Evolutionary conservation across 2,888 invertebrate genomes (phyloP).

Genomic region (Spisula solida): DNA sequence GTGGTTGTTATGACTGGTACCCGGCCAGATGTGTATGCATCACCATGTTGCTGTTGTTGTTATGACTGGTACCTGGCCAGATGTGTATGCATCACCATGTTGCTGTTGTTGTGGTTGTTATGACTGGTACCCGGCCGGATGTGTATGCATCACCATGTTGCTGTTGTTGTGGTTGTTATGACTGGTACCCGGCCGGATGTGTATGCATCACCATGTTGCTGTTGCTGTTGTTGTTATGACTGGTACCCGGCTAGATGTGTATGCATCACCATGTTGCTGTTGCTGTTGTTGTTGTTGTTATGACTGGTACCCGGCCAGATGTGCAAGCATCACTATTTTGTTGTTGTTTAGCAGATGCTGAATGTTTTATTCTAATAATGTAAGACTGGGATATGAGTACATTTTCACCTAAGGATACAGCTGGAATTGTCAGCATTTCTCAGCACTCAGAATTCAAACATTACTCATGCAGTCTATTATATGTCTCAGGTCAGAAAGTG

Average conservation of each 20-base stretch:
- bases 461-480: too few species aligned
- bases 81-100: not conserved
- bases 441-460: too few species aligned
- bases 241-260: not conserved
- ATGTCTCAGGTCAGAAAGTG: too few species aligned
- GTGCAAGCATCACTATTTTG: too few species aligned
- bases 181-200: not conserved
- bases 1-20: not conserved
- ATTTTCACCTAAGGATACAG: too few species aligned
- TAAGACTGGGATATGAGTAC: too few species aligned
- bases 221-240: not conserved
- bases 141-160: not conserved
- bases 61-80: not conserved
- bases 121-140: not conserved
- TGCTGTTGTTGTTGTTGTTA: too few species aligned
- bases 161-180: not conserved
- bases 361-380: too few species aligned
- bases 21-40: not conserved
- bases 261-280: not conserved
- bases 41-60: not conserved
- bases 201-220: not conserved
- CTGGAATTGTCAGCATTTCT: too few species aligned
- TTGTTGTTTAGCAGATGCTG: too few species aligned
- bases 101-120: not conserved
- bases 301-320: too few species aligned